These are phyloP conservation scores for Cephus runcator DNA, from an alignment of 2,888 invertebrate genomes.

Conservation along the genomic window DNA sequence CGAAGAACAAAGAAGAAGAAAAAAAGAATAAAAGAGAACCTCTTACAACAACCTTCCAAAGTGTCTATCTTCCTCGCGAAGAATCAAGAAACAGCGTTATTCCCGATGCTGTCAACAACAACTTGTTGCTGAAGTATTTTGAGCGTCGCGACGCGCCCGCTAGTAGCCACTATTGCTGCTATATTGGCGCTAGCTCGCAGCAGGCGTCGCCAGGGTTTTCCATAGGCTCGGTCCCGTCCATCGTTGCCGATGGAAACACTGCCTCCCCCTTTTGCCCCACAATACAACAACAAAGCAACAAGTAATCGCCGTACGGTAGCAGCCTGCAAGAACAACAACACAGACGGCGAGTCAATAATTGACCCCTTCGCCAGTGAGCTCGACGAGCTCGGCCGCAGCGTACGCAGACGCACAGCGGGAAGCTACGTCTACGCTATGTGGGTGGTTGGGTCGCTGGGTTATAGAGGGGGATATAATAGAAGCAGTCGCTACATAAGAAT, in stretches of 20 bases:
- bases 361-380: background rate
- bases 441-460: background rate
- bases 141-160: background rate
- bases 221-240: background rate
- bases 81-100: background rate
- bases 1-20: no score
- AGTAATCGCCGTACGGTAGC: background rate
- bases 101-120: conserved; percentile 1
- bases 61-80: background rate
- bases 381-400: background rate
- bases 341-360: background rate
- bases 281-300: background rate
- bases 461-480: background rate
- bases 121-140: conserved; percentile 8
- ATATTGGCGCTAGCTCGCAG: background rate
- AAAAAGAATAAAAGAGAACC: background rate
- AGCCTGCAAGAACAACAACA: background rate
- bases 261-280: no score
- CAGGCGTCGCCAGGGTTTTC: background rate
- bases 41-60: background rate
- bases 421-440: background rate
- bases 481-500: background rate
- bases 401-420: background rate
- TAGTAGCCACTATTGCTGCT: background rate
- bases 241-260: background rate